Base-by-base conservation (phyloP, 2,888 invertebrate genomes). In the Ryuthela nishihirai region DNA sequence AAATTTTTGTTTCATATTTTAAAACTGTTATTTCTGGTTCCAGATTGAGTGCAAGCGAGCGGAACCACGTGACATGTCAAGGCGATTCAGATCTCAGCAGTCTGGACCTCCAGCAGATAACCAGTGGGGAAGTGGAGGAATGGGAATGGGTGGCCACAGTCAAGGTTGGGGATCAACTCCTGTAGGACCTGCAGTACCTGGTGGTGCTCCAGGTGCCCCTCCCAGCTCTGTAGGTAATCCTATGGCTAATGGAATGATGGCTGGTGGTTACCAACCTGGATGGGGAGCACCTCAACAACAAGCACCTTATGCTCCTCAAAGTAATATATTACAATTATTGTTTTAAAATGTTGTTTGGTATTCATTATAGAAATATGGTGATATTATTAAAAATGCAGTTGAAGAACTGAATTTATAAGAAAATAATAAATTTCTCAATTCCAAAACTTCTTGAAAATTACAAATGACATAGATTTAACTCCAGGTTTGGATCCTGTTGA, bases 41-140 rank as follows among this genome's bases (percentile, higher is more conserved):
- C 72, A 88, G 88, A 91, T 92, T 76, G 92, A 92, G 79, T 91
- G 92, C 66, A 92, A 92, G 76, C 87, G 89, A 70, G 92, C 92
- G 0, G 91, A 92, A 75, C 91, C 92, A 0, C 83, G 91, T 46
- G 90, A 90, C 72, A 47, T 36, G 35, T 36, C 40, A 6, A 40
- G 17, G 25, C 15, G 25, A 25, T n/a, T n/a, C n/a, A n/a, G n/a
- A n/a, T n/a, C n/a, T n/a, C 25, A n/a, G n/a, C 24, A 12, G 5
- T 26, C 23, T 17, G 29, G 12, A 6, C 23, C 15, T 15, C 43
- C n/a, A 18, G 43, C 12, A 15, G 17, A n/a, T 7, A 18, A 23
- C n/a, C 58, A 52, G 18, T 62, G 62, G 62, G 58, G 58, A 23
- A 58, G 61, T 23, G 17, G 48, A 3, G 43, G 40, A 4, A 55